A percentile compares a stretch with the other conserved stretches of the same genome.
phyloP scores from a whole-genome alignment of 1,140 invertebrate genomes.

The fruit fly (Drosophila melanogaster) region Release_6_plus_ISO1_MT NC_004354.4:10348501-10349000 shows the following conservation, averaged over 20 bases:
- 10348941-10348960: too few relatives aligned
- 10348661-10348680: slow-evolving; percentile 82
- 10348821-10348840: slow-evolving; percentile 29
- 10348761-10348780: slow-evolving; percentile 42
- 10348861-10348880: too few relatives aligned
- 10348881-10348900: too few relatives aligned
- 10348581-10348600: slow-evolving; percentile 62
- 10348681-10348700: slow-evolving; percentile 48
- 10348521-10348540: background rate
- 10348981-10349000: too few relatives aligned
- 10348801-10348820: slow-evolving; percentile 54
- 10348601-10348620: slow-evolving; percentile 78
- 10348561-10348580: background rate
- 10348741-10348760: slow-evolving; percentile 6
- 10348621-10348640: slow-evolving; percentile 79
- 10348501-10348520: too few relatives aligned
- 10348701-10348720: slow-evolving; percentile 27
- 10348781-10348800: slow-evolving; percentile 56
- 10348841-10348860: slow-evolving; percentile 41
- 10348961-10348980: too few relatives aligned
- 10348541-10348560: background rate
- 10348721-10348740: slow-evolving; percentile 42
- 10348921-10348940: too few relatives aligned
- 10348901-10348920: too few relatives aligned
- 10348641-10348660: slow-evolving; percentile 81